Evolutionary conservation across 2,113 vertebrate species (phyloP).

Genomic region (Ceyx cyanopectus): DNA sequence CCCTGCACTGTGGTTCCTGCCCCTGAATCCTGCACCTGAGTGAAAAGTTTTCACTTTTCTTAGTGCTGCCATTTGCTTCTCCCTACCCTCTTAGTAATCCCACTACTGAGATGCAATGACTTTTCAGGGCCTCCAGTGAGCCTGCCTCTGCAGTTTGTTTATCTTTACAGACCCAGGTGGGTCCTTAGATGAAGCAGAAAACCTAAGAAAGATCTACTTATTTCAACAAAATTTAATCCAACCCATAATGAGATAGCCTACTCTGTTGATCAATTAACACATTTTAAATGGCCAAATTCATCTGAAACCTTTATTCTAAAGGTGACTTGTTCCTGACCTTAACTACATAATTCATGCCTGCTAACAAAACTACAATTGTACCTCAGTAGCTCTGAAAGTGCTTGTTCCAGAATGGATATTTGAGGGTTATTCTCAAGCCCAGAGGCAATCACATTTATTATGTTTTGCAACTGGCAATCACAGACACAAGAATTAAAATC

Average conservation of each 20-base stretch:
- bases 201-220: neutral
- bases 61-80: neutral
- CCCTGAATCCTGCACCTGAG: neutral
- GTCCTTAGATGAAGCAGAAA: neutral
- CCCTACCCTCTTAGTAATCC: neutral
- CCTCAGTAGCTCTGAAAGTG: neutral
- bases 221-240: neutral
- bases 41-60: neutral
- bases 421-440: neutral
- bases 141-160: neutral
- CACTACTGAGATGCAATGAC: neutral
- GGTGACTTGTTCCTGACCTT: neutral
- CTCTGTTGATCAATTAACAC: neutral
- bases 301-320: neutral
- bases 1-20: neutral
- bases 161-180: neutral
- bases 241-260: neutral
- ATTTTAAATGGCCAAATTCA: neutral
- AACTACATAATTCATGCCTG: neutral
- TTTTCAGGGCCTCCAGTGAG: neutral
- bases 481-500: neutral
- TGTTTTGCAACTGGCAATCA: neutral
- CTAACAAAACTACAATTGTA: neutral
- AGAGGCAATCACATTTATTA: neutral
- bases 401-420: neutral